Evolutionary conservation across 2,113 vertebrate species (phyloP).

Genomic region (Suncus etruscus): DNA sequence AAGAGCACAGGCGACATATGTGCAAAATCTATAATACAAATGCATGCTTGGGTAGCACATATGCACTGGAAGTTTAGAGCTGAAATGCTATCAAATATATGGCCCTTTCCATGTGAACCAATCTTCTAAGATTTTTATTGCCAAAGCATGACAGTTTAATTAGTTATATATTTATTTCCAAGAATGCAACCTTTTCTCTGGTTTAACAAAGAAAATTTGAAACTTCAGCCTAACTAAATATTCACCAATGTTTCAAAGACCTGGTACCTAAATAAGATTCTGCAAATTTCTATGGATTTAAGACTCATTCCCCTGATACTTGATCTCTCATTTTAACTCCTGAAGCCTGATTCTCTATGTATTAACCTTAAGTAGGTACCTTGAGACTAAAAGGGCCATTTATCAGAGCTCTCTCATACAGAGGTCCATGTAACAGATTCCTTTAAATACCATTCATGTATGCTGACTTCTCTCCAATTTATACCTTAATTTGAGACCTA

Average conservation of each 20-base stretch:
- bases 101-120: not conserved
- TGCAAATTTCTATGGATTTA: not conserved
- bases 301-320: not conserved
- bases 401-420: not conserved
- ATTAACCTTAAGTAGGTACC: not conserved
- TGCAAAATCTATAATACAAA: too few relatives aligned
- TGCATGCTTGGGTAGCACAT: too few relatives aligned
- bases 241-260: not conserved
- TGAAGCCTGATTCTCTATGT: constrained; percentile 7
- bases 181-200: not conserved
- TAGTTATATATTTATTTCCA: not conserved
- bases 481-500: not conserved
- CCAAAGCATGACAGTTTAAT: not conserved
- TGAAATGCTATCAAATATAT: constrained; percentile 30
- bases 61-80: not conserved
- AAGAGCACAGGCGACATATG: too few relatives aligned
- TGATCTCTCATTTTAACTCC: not conserved
- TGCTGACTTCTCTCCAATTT: not conserved
- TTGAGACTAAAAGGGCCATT: not conserved
- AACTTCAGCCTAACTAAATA: not conserved
- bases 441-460: not conserved
- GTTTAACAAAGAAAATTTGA: not conserved
- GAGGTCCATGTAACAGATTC: not conserved
- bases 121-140: not conserved
- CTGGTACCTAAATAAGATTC: constrained; percentile 10